phyloP scores from a whole-genome alignment of 2,113 vertebrate species.

The Oryzias javanicus region DNA sequence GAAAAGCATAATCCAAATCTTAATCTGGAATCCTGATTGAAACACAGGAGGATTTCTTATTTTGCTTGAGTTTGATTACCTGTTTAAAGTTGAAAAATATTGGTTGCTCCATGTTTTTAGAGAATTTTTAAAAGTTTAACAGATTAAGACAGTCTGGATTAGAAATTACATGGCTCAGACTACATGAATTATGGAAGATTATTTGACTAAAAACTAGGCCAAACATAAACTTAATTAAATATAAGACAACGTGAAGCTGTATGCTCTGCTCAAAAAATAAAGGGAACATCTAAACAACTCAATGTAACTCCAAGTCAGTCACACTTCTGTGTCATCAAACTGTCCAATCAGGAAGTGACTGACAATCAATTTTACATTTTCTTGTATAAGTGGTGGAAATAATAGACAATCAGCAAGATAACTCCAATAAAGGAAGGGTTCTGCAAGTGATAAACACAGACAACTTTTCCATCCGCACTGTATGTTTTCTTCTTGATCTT shows the following conservation, averaged over 20 bases:
- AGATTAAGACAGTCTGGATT: not conserved
- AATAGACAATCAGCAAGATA: too few relatives aligned
- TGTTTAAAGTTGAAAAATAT: not conserved
- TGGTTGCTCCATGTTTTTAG: not conserved
- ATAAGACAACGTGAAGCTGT: not conserved
- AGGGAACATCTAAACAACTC: too few relatives aligned
- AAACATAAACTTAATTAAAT: not conserved
- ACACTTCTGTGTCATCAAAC: too few relatives aligned
- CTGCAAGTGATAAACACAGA: too few relatives aligned
- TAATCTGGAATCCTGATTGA: too few relatives aligned
- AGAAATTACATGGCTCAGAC: not conserved
- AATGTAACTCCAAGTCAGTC: too few relatives aligned
- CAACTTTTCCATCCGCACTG: too few relatives aligned
- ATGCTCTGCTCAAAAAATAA: not conserved
- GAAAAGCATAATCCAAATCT: not conserved
- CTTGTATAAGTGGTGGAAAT: too few relatives aligned
- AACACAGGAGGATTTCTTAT: not conserved
- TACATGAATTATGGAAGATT: not conserved
- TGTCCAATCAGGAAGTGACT: too few relatives aligned
- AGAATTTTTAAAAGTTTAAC: not conserved
- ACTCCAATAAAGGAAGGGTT: too few relatives aligned
- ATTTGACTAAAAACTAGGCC: constrained; percentile 2
- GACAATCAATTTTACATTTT: too few relatives aligned
- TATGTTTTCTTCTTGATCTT: too few relatives aligned
- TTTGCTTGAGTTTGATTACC: not conserved